A percentile compares a stretch with the other conserved stretches of the same genome.
Evolutionary conservation across 1,140 invertebrate genomes (phyloP).

Genomic region (Neodiprion pinetum): DNA sequence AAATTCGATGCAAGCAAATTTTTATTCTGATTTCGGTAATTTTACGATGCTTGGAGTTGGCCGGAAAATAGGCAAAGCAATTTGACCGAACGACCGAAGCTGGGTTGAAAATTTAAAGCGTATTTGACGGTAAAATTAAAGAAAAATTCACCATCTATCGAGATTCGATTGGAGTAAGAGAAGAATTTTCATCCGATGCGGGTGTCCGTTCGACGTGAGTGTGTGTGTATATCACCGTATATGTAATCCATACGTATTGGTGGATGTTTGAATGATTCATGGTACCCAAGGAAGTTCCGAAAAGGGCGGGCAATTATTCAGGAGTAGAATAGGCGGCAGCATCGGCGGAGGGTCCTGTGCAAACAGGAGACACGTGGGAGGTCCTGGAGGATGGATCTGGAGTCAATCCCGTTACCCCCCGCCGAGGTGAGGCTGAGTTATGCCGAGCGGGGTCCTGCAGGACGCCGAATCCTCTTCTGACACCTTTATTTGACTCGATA

Average conservation of each 20-base stretch:
- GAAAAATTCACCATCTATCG: no score
- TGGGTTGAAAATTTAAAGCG: no score
- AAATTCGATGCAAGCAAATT: no score
- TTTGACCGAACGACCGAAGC: no score
- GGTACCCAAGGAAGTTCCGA: conserved; percentile 12
- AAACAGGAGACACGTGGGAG: conserved; percentile 31
- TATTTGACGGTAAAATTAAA: no score
- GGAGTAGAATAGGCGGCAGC: conserved; percentile 4
- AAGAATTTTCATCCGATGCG: no score
- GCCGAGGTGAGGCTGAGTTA: not conserved
- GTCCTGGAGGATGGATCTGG: conserved; percentile 15
- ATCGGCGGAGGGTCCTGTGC: conserved; percentile 25
- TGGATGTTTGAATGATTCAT: conserved; percentile 24
- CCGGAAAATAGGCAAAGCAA: no score
- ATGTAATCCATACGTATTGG: not conserved
- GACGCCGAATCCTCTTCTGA: conserved; percentile 8
- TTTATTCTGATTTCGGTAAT: no score
- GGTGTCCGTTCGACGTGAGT: no score
- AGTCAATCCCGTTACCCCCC: conserved; percentile 4
- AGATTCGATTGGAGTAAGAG: no score
- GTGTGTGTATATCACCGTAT: no score
- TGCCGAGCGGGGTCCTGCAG: not conserved
- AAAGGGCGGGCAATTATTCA: conserved; percentile 27
- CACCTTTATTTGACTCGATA: conserved; percentile 19
- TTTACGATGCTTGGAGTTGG: no score